Evolutionary conservation across 1,140 invertebrate species (phyloP).

Genomic region (Solen grandis): DNA sequence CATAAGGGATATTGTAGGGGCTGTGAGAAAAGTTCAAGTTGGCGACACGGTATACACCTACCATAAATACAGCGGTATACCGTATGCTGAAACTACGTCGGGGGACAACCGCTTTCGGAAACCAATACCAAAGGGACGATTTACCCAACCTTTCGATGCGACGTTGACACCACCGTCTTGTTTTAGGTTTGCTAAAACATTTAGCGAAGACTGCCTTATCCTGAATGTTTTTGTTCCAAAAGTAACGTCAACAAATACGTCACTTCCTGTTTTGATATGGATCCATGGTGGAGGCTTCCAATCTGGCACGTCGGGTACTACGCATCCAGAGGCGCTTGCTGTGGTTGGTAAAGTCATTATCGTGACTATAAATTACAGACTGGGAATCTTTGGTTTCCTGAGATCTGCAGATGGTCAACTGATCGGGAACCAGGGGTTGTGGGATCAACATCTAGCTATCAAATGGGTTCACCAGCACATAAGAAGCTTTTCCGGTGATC

Average conservation of each 20-base stretch:
- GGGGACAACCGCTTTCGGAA: constrained; percentile 31
- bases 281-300: constrained; percentile 32
- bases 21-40: not conserved
- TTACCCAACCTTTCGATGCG: constrained; percentile 12
- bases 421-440: too few species aligned
- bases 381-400: constrained; percentile 41
- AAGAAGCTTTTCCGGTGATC: constrained; percentile 10
- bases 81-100: constrained; percentile 25
- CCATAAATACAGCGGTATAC: constrained; percentile 33
- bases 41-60: not conserved
- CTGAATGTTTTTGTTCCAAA: constrained; percentile 38
- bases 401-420: not conserved
- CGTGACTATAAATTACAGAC: constrained; percentile 42
- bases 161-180: not conserved
- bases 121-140: constrained; percentile 20
- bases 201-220: constrained; percentile 80
- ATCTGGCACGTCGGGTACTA: not conserved
- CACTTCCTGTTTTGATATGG: constrained; percentile 32
- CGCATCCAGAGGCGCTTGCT: not conserved
- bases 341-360: constrained; percentile 39
- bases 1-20: constrained; percentile 15
- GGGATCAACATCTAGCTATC: constrained; percentile 44
- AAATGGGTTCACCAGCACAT: constrained; percentile 51
- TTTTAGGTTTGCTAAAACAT: not conserved
- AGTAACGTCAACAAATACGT: not conserved